Evolutionary conservation across 2,797 vertebrate species (phyloP).

Genomic region (Fundulus diaphanus): DNA sequence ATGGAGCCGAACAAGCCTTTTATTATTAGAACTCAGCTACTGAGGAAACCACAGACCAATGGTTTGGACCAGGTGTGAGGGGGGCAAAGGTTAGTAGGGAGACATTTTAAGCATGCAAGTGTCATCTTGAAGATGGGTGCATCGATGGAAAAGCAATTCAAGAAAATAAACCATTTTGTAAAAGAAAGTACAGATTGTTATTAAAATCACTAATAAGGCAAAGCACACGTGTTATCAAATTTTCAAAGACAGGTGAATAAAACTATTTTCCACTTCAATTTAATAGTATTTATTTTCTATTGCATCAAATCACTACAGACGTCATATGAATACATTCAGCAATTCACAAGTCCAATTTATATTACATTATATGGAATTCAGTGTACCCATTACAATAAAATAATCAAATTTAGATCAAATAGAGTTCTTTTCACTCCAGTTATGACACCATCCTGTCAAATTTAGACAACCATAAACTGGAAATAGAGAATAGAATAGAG

Average conservation of each 20-base stretch:
- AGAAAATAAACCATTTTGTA: not conserved
- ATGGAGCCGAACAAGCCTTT: constrained; percentile 80
- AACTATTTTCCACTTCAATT: not conserved
- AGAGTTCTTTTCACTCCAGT: not conserved
- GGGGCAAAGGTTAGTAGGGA: not conserved
- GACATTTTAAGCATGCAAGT: constrained; percentile 6
- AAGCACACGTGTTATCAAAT: not conserved
- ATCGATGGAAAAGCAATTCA: constrained; percentile 2
- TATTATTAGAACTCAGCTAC: constrained; percentile 64
- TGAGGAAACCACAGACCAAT: constrained; percentile 52
- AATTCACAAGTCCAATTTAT: not conserved
- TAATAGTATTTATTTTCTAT: not conserved
- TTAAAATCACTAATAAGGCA: not conserved
- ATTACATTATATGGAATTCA: not conserved
- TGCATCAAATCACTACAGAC: not conserved
- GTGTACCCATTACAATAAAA: too few relatives aligned
- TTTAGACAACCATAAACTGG: not conserved
- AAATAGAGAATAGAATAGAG: not conserved
- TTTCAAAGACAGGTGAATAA: not conserved
- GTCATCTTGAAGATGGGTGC: not conserved
- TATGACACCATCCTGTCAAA: not conserved
- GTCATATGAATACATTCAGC: not conserved
- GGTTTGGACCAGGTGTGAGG: constrained; percentile 57
- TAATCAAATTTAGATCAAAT: not conserved
- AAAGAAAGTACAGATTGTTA: not conserved